Evolutionary conservation across 2,113 vertebrate genomes (phyloP).

Genomic region (Sprattus sprattus): DNA sequence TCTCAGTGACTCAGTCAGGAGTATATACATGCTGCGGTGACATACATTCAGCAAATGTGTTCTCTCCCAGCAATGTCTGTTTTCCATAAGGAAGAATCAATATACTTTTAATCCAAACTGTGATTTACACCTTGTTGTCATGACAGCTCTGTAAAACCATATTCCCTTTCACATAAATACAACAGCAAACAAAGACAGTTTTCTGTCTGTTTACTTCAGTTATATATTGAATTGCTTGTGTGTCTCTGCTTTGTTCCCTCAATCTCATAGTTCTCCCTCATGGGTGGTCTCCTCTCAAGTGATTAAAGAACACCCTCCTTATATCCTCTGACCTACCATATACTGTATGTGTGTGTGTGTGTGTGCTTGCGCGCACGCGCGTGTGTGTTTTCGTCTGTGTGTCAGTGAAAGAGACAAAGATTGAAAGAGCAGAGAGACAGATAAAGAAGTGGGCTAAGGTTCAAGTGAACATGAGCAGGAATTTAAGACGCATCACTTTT

Average conservation of each 20-base stretch:
- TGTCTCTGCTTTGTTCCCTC: not conserved
- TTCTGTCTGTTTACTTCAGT: too few species aligned
- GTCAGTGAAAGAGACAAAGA: constrained; percentile 29
- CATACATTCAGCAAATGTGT: too few species aligned
- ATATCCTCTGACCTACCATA: constrained; percentile 32
- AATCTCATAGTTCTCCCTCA: constrained; percentile 27
- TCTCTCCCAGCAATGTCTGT: too few species aligned
- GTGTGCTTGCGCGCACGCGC: constrained; percentile 7
- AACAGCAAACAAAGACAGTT: too few species aligned
- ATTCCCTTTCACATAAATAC: too few species aligned
- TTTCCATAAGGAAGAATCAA: too few species aligned
- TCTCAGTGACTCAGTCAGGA: too few species aligned
- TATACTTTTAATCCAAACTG: too few species aligned
- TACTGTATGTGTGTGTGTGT: constrained; percentile 1
- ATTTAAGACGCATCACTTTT: not conserved
- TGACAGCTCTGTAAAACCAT: not conserved
- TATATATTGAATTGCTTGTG: too few species aligned
- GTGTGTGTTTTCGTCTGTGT: constrained; percentile 37
- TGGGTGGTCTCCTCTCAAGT: constrained; percentile 47
- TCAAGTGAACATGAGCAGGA: not conserved
- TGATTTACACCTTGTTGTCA: not conserved
- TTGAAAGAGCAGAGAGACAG: constrained; percentile 29
- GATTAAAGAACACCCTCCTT: constrained; percentile 39
- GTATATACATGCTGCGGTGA: too few species aligned
- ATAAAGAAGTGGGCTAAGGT: not conserved